A percentile compares a stretch with the other conserved stretches of the same genome.
Evolutionary conservation across 2,113 vertebrate species (phyloP).

Genomic region (Percopsis transmontana): DNA sequence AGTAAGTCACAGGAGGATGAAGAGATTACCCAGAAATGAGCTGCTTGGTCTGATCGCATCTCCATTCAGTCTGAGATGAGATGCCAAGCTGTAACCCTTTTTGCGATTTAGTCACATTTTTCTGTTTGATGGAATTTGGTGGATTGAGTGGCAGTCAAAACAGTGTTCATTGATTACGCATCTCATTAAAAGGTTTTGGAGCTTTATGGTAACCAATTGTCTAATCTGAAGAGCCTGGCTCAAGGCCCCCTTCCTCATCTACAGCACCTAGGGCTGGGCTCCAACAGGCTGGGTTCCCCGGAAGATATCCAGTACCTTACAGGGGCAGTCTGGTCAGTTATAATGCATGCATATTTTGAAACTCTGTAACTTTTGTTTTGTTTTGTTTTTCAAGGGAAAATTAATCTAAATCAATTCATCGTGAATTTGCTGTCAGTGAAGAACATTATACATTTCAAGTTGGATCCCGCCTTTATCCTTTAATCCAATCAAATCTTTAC

Average conservation of each 20-base stretch:
- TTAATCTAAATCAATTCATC: too few relatives aligned
- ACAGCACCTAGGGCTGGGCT: constrained; percentile 81
- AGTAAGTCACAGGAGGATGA: constrained; percentile 60
- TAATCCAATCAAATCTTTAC: not conserved
- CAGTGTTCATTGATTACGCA: not conserved
- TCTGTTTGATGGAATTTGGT: not conserved
- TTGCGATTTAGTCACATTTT: too few relatives aligned
- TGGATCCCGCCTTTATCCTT: too few relatives aligned
- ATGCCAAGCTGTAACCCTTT: too few relatives aligned
- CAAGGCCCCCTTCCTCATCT: constrained; percentile 61
- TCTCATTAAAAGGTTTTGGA: constrained; percentile 81
- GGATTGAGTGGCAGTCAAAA: not conserved
- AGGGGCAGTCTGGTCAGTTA: constrained; percentile 78
- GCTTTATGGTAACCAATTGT: constrained; percentile 80
- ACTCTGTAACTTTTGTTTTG: not conserved
- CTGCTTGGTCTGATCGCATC: not conserved
- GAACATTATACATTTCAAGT: too few relatives aligned
- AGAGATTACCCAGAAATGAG: not conserved
- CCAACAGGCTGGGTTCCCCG: constrained; percentile 76
- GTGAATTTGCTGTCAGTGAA: too few relatives aligned
- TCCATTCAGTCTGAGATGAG: not conserved
- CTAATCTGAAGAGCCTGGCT: constrained; percentile 73
- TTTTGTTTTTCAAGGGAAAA: not conserved
- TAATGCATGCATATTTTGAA: not conserved
- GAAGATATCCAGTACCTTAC: constrained; percentile 70